These are phyloP conservation scores for Saguinus imperator DNA, from an alignment of 2,113 vertebrate species.

Conservation along the genomic window DNA sequence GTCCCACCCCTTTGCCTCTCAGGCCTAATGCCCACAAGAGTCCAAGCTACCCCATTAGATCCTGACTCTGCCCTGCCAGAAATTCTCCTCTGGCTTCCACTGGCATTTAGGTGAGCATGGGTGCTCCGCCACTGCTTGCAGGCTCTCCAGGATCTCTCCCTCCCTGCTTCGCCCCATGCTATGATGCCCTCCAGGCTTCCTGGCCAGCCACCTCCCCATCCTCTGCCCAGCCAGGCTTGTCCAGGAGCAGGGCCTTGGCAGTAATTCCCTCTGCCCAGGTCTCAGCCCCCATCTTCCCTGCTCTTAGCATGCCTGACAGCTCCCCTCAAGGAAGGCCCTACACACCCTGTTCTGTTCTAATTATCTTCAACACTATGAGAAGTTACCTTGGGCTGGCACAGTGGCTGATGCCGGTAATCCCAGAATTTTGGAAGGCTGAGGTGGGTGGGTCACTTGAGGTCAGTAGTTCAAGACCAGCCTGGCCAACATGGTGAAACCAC, in stretches of 20 bases:
- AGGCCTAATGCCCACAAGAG: neutral
- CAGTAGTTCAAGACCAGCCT: too few relatives aligned
- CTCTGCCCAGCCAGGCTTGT: neutral
- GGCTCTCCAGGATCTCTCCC: neutral
- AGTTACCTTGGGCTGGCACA: neutral
- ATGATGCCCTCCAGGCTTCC: neutral
- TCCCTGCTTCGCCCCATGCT: neutral
- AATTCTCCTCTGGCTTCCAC: neutral
- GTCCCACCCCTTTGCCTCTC: neutral
- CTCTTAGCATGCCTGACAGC: neutral
- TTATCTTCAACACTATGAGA: neutral
- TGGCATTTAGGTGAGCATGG: neutral
- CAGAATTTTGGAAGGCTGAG: too few relatives aligned
- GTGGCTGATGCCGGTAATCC: too few relatives aligned
- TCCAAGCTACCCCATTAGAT: neutral
- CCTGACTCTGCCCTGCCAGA: too few relatives aligned
- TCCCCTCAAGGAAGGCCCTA: rapidly evolving
- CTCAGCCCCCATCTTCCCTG: neutral
- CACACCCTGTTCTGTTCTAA: too few relatives aligned
- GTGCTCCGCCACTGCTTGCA: neutral
- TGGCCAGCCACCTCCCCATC: neutral
- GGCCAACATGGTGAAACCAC: too few relatives aligned
- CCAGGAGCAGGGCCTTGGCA: neutral
- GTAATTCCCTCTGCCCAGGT: neutral
- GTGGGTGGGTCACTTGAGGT: too few relatives aligned